Percentiles rank a stretch among this genome's conserved stretches.
phyloP scores from a whole-genome alignment of 1,140 invertebrate species.

The Phocides pigmalion region DNA sequence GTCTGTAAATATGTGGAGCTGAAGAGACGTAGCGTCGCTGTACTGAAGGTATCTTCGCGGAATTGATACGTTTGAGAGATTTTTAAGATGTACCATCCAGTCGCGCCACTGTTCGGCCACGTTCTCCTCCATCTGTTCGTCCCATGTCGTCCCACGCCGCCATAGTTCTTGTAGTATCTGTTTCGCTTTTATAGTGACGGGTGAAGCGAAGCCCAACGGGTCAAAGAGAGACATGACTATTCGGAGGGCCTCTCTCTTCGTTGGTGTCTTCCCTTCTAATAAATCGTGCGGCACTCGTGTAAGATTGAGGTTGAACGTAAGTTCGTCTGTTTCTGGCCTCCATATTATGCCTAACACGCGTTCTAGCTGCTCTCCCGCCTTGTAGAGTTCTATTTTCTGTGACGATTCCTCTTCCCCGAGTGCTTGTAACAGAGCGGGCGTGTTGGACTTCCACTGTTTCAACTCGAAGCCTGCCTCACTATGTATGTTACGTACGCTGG shows the following conservation, averaged over 20 bases:
- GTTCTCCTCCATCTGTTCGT: neutral
- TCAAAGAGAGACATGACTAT: slow-evolving; percentile 52
- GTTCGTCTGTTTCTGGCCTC: neutral
- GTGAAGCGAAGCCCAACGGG: slow-evolving; percentile 41
- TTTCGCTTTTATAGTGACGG: slow-evolving; percentile 23
- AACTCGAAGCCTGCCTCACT: neutral
- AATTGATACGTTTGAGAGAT: too few relatives aligned
- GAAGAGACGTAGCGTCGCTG: too few relatives aligned
- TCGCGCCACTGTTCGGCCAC: too few relatives aligned
- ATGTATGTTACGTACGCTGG: neutral
- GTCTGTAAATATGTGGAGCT: neutral
- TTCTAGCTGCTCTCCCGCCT: too few relatives aligned
- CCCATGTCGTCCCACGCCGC: slow-evolving; percentile 38
- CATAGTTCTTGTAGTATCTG: slow-evolving; percentile 58
- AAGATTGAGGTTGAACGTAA: slow-evolving; percentile 21
- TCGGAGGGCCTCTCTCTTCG: slow-evolving; percentile 45
- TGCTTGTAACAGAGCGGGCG: neutral
- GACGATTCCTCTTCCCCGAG: neutral
- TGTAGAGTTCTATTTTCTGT: slow-evolving; percentile 3
- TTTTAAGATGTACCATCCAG: too few relatives aligned
- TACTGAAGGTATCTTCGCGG: too few relatives aligned
- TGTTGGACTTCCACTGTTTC: slow-evolving; percentile 3
- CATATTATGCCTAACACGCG: slow-evolving; percentile 14
- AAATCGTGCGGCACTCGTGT: slow-evolving; percentile 12
- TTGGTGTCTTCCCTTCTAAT: slow-evolving; percentile 27